These are phyloP conservation scores for Nematolebias whitei DNA, from an alignment of 2,113 vertebrate species.

Conservation along the genomic window DNA sequence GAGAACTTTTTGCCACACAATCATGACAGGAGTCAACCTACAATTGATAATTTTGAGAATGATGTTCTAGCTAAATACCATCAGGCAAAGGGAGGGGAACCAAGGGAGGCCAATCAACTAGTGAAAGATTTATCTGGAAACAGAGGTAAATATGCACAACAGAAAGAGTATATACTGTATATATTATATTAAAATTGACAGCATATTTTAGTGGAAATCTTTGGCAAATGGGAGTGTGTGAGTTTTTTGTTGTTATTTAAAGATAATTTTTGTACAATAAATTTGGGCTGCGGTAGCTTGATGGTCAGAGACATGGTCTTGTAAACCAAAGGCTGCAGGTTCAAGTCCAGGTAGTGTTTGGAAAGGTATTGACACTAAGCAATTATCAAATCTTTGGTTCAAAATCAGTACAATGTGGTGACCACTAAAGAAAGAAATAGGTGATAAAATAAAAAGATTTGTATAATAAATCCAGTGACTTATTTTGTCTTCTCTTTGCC, in stretches of 20 bases:
- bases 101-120: conserved; percentile 44
- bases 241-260: neutral
- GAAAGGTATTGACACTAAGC: no score
- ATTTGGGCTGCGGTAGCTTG: no score
- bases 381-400: no score
- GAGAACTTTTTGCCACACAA: conserved; percentile 48
- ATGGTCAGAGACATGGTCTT: no score
- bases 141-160: conserved; percentile 46
- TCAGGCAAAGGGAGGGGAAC: conserved; percentile 41
- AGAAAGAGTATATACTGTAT: neutral
- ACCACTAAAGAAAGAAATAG: no score
- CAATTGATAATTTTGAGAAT: conserved; percentile 47
- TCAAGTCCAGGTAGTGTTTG: no score
- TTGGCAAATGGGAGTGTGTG: neutral
- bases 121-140: conserved; percentile 42
- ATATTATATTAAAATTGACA: neutral
- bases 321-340: no score
- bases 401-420: no score
- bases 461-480: neutral
- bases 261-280: neutral
- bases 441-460: no score
- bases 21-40: conserved; percentile 26
- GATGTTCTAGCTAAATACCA: conserved; percentile 35
- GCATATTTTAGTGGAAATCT: neutral
- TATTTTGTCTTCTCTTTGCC: conserved; percentile 9